Conservation (phyloP, 2,113 vertebrate species). For the Eurystomus gularis region DNA sequence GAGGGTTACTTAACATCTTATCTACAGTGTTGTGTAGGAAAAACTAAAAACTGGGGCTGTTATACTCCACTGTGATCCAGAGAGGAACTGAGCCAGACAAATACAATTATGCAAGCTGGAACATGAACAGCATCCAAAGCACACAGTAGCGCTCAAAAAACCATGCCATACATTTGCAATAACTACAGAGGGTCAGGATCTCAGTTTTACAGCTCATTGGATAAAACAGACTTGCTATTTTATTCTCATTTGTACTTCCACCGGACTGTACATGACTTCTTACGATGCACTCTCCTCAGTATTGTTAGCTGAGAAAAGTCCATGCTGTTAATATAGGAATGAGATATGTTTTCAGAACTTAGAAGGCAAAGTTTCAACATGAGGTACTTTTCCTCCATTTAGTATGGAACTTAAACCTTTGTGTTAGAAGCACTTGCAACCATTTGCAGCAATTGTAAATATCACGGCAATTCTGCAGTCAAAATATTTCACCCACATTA, state of each 20-base stretch:
- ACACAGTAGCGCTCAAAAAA: not conserved
- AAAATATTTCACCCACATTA: not conserved
- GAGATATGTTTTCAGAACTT: not conserved
- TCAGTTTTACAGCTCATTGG: not conserved
- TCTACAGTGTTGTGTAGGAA: not conserved
- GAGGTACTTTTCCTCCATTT: not conserved
- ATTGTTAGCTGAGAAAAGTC: not conserved
- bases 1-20: not conserved
- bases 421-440: not conserved
- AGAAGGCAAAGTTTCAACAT: not conserved
- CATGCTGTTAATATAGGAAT: not conserved
- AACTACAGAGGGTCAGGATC: not conserved
- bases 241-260: not conserved
- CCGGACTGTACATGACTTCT: not conserved
- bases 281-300: not conserved
- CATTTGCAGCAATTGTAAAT: not conserved
- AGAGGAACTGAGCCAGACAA: not conserved
- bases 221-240: not conserved
- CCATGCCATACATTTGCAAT: not conserved
- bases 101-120: slow-evolving; percentile 16
- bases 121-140: not conserved
- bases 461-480: not conserved
- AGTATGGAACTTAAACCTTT: not conserved
- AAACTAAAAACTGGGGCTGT: not conserved
- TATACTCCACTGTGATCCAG: not conserved